Evolutionary conservation across 2,113 vertebrate species (phyloP).

Genomic region (Pelmatolapia mariae): DNA sequence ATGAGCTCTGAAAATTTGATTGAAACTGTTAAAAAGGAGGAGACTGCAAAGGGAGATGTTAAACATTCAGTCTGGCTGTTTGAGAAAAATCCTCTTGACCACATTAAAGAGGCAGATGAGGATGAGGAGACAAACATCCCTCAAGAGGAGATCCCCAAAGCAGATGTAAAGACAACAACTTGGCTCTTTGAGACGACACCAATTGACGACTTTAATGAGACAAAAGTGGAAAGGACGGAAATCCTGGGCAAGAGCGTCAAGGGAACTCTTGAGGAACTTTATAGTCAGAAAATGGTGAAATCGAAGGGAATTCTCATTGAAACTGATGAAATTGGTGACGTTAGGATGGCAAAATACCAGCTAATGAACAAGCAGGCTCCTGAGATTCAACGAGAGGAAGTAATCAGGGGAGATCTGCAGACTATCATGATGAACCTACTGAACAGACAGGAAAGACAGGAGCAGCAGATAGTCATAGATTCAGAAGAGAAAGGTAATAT

Average conservation of each 20-base stretch:
- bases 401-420: conserved; percentile 80
- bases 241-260: conserved; percentile 86
- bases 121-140: conserved; percentile 15
- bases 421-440: conserved; percentile 86
- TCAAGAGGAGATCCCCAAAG: conserved; percentile 79
- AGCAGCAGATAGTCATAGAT: conserved; percentile 74
- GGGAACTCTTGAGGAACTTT: conserved; percentile 84
- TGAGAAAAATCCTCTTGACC: conserved; percentile 85
- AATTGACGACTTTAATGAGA: conserved; percentile 82
- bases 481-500: conserved; percentile 86
- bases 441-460: conserved; percentile 65
- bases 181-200: conserved; percentile 94
- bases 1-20: conserved; percentile 78
- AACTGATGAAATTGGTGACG: conserved; percentile 85
- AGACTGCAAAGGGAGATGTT: conserved; percentile 82
- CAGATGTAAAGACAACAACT: conserved; percentile 84
- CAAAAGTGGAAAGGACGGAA: conserved; percentile 74
- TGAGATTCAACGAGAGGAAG: conserved; percentile 84
- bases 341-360: conserved; percentile 90
- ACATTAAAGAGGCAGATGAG: conserved; percentile 76
- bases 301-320: conserved; percentile 86
- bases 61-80: conserved; percentile 89
- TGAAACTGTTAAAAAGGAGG: conserved; percentile 79
- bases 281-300: conserved; percentile 80
- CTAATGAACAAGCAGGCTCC: conserved; percentile 83